Conservation (phyloP, 2,113 vertebrate genomes). For the Seriola quinqueradiata region DNA sequence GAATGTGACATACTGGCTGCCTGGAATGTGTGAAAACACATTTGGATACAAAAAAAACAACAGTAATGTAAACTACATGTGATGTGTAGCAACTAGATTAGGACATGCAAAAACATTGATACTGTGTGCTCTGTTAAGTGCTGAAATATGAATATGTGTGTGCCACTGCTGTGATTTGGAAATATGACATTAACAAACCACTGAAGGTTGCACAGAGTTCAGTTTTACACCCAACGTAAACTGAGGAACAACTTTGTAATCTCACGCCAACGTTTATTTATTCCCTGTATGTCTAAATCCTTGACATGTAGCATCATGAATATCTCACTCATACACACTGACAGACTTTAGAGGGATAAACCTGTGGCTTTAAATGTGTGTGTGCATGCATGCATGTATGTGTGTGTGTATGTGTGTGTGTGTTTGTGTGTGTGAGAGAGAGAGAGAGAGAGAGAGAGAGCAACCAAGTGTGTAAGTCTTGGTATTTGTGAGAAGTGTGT, state of each 20-base stretch:
- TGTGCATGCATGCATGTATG: not conserved
- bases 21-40: not conserved
- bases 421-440: not conserved
- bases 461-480: not conserved
- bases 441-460: not conserved
- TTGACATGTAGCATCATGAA: constrained; percentile 52
- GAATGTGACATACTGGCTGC: not conserved
- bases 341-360: constrained; percentile 42
- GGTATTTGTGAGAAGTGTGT: not conserved
- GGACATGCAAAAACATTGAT: constrained; percentile 45
- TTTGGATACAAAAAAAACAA: not conserved
- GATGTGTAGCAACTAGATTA: constrained; percentile 20
- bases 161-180: constrained; percentile 65
- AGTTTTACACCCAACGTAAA: constrained; percentile 30
- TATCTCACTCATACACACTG: constrained; percentile 54
- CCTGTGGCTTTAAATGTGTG: constrained; percentile 41
- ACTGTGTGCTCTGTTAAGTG: constrained; percentile 11
- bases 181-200: constrained; percentile 36
- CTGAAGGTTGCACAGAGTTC: constrained; percentile 39
- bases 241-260: constrained; percentile 36
- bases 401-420: not conserved
- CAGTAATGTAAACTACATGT: constrained; percentile 2
- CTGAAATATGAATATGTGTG: constrained; percentile 28
- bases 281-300: constrained; percentile 57
- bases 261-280: constrained; percentile 68